Evolutionary conservation across 2,888 invertebrate species (phyloP).

Genomic region (Cybosia mesomella): DNA sequence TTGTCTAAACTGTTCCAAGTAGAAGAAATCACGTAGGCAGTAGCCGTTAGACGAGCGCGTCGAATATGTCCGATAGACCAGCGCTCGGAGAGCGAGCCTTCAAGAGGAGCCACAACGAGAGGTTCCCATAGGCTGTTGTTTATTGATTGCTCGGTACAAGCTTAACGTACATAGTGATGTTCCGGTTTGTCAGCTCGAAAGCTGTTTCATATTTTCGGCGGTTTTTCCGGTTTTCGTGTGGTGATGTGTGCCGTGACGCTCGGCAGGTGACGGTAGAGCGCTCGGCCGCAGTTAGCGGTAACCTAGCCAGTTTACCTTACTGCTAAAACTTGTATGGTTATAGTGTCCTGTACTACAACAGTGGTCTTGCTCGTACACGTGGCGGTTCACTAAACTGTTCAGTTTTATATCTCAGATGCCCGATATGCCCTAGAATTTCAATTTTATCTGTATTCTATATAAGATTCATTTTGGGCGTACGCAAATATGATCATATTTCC

Average conservation of each 20-base stretch:
- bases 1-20: neutral
- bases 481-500: too few species aligned
- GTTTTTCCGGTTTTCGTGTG: slow-evolving; percentile 42
- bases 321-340: slow-evolving; percentile 9
- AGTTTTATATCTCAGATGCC: neutral
- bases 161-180: slow-evolving; percentile 16
- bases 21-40: neutral
- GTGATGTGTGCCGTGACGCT: slow-evolving; percentile 19
- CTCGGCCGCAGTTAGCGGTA: slow-evolving; percentile 16
- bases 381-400: neutral
- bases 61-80: neutral
- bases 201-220: slow-evolving; percentile 40
- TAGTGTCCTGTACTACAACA: neutral
- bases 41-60: neutral
- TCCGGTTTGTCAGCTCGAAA: slow-evolving; percentile 42
- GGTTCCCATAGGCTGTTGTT: slow-evolving; percentile 13
- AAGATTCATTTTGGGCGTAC: too few species aligned
- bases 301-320: slow-evolving; percentile 8
- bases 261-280: neutral
- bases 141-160: slow-evolving; percentile 14
- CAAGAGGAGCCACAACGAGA: neutral
- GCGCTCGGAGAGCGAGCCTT: neutral
- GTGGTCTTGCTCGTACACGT: neutral
- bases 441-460: neutral
- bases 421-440: neutral